Conservation (phyloP, 2,888 invertebrate species). For the Cyrtodaria siliqua region DNA sequence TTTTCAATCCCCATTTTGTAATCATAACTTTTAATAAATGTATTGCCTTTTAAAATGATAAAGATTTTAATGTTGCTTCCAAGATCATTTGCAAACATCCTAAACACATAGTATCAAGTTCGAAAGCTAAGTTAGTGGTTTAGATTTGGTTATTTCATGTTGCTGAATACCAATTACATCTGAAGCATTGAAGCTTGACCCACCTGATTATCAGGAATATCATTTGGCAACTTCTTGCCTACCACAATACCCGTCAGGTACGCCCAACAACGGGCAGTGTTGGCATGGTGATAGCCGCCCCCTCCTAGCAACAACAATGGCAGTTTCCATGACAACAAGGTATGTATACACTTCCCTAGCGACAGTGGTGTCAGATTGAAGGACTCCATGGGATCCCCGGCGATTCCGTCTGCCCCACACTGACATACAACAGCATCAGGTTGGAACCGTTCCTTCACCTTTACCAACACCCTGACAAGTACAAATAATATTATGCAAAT, state of each 20-base stretch:
- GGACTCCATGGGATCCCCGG: conserved; percentile 91
- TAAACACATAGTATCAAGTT: too few relatives aligned
- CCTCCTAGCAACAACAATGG: conserved; percentile 93
- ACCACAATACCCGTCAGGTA: conserved; percentile 86
- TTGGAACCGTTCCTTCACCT: conserved; percentile 88
- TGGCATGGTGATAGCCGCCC: conserved; percentile 91
- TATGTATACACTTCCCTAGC: conserved; percentile 88
- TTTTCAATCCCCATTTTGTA: too few relatives aligned
- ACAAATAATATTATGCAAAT: too few relatives aligned
- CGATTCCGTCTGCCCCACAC: conserved; percentile 93
- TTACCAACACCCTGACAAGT: conserved; percentile 86
- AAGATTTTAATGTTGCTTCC: too few relatives aligned
- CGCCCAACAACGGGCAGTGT: conserved; percentile 93
- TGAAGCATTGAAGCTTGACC: too few relatives aligned
- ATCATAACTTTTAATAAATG: too few relatives aligned
- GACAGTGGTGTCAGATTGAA: conserved; percentile 90
- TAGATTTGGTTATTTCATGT: too few relatives aligned
- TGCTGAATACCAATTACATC: too few relatives aligned
- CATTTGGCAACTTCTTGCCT: conserved; percentile 87
- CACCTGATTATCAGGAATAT: conserved; percentile 91
- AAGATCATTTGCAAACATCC: too few relatives aligned
- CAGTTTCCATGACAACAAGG: conserved; percentile 88
- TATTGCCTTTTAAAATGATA: too few relatives aligned
- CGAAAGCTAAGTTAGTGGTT: too few relatives aligned
- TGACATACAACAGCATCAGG: conserved; percentile 92